These are phyloP conservation scores for Helicoverpa armigera DNA, from an alignment of 1,140 invertebrate species.

Conservation along the genomic window DNA sequence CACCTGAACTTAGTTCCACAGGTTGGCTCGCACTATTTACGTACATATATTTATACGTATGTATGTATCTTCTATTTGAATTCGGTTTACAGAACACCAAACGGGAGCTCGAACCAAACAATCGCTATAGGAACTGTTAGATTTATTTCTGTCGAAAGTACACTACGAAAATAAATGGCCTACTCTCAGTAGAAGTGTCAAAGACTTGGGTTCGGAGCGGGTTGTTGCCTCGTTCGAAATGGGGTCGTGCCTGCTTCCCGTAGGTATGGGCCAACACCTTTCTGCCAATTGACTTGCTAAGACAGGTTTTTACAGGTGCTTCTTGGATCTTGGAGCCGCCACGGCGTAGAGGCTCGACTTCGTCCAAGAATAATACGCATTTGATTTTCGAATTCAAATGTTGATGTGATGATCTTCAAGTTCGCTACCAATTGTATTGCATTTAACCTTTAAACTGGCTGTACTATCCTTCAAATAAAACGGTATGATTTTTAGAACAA, in stretches of 20 bases:
- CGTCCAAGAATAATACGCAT: constrained; percentile 3
- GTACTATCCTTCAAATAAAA: no score
- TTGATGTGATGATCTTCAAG: not conserved
- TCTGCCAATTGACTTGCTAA: constrained; percentile 10
- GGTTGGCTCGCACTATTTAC: constrained; percentile 5
- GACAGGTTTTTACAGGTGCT: constrained; percentile 21
- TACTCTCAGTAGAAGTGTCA: constrained; percentile 80
- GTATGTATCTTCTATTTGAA: constrained; percentile 29
- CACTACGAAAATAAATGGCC: constrained; percentile 82
- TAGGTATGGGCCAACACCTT: constrained; percentile 44
- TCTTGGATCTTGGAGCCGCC: not conserved
- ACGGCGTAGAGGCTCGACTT: not conserved
- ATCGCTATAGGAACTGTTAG: constrained; percentile 70
- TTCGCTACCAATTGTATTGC: no score
- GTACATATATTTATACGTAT: constrained; percentile 1
- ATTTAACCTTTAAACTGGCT: no score
- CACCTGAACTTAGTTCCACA: not conserved
- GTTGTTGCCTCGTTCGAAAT: constrained; percentile 80
- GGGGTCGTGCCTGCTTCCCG: constrained; percentile 72
- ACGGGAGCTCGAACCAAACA: constrained; percentile 61
- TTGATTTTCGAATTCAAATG: not conserved
- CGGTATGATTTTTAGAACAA: no score
- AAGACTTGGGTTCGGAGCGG: constrained; percentile 74
- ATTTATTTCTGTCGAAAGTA: constrained; percentile 81
- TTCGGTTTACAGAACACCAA: constrained; percentile 43